Evolutionary conservation across 1,140 invertebrate genomes (phyloP), one percentile per base, ranked within the genome.

Genomic region (Antheraea mylitta): DNA sequence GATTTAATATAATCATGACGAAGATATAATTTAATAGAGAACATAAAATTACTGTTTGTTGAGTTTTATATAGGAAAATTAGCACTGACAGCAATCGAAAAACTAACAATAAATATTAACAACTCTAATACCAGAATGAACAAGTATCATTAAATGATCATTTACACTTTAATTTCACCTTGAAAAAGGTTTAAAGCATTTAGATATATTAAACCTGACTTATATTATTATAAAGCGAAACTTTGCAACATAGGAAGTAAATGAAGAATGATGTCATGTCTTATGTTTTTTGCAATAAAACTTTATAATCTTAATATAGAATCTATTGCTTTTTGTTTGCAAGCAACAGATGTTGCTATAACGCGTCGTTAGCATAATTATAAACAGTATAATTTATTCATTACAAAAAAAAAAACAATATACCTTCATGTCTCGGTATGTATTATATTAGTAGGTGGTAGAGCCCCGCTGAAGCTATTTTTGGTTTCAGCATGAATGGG

Each of bases 271-370:
- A 86, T 85, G 82, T 88, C 85, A 90, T 83, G 71, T 2, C 1
- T 53, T 16, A 53, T n/a, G 73, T 85, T 90, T 88, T 86, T 82
- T 86, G 83, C 75, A 63, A 69, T 69, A 30, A 30, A 1, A 73
- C 74, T 72, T 68, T 62, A 78, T 79, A 78, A 82, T 69, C 76
- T 77, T 84, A 80, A 85, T 82, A 76, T 65, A 75, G 82, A 77
- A 82, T 82, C 78, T 80, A 83, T 81, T 76, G 78, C 77, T 87
- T 88, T 89, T 89, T 88, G 81, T 83, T 75, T 72, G 75, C 70
- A 73, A 36, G 78, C 74, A 68, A 74, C 79, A 85, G 80, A 82
- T 87, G 80, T 74, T 82, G 66, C 69, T 76, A 77, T 68, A 80
- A 79, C 74, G 72, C 71, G 80, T 83, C 74, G 76, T 85, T 53